Base-by-base conservation (phyloP, 1,140 invertebrate genomes). In the Harpegnathos saltator region DNA sequence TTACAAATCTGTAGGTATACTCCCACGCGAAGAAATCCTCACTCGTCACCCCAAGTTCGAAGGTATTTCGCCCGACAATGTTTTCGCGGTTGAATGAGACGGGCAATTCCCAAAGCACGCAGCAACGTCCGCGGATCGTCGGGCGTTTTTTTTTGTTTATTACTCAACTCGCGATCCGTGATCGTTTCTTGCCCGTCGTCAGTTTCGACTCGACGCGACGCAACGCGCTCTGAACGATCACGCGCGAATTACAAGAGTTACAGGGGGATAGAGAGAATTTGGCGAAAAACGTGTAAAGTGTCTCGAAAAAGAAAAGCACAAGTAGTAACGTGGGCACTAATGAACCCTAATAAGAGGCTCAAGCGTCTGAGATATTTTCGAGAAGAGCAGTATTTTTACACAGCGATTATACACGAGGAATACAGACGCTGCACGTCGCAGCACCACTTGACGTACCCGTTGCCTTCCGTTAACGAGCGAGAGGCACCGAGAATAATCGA, bases 401-500 rank as follows among this genome's bases (percentile, higher is more conserved):
- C 33, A 56, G 29, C 29, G 12, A 66, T 29, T 33, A 3, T 33
- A 33, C 29, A 48, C n/a, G 11, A 58, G 22, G n/a, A 44, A 44
- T 56, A 69, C 14, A 58, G 17, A 63, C n/a, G 24, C 22, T 24
- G 24, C 22, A 44, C 50, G 29, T 58, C 15, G 11, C 52, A 19
- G 63, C 75, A 68, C 50, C 61, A 14, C 44, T 54, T 50, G 52
- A 77, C 26, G 14, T 48, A 38, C 44, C n/a, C 22, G 69, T 22
- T 54, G 17, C 56, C 33, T 44, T 44, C 38, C 38, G 38, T 44
- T 9, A 58, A 58, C 44, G 65, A 17, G 1, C 22, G 29, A 68
- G 59, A 63, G 73, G 73, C 73, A 75, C 59, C 73, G 59, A 62
- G n/a, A 72, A 29, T 69, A 68, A 78, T 69, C 56, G 65, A 78